Evolutionary conservation across 2,888 invertebrate genomes (phyloP).

Genomic region (Parochlus steinenii): DNA sequence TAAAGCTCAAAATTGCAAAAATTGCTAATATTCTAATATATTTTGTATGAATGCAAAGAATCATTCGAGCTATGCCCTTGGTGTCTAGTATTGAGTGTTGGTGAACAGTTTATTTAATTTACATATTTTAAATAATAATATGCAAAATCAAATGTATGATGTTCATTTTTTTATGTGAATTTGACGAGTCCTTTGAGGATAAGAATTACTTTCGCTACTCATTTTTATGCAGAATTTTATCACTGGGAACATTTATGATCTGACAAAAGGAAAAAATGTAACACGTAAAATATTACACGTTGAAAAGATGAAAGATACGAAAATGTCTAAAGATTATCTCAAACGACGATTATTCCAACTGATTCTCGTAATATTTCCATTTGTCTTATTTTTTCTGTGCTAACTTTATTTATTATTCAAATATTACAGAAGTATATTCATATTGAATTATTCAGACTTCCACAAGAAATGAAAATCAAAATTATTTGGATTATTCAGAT

Average conservation of each 20-base stretch:
- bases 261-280: too few relatives aligned
- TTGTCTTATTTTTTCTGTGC: not conserved
- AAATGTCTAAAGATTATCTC: conserved; percentile 10
- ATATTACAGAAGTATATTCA: too few relatives aligned
- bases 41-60: too few relatives aligned
- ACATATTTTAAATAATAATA: conserved; percentile 7
- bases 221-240: not conserved
- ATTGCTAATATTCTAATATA: too few relatives aligned
- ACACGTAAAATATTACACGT: conserved; percentile 13
- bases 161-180: conserved; percentile 4
- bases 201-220: not conserved
- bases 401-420: not conserved
- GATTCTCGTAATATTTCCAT: not conserved
- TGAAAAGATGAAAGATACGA: conserved; percentile 8
- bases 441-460: too few relatives aligned
- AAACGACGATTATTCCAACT: conserved; percentile 6
- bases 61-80: not conserved
- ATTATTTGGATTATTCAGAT: too few relatives aligned
- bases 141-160: conserved; percentile 5
- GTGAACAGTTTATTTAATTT: conserved; percentile 8
- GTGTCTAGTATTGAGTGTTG: not conserved
- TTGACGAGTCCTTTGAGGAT: conserved; percentile 1
- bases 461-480: too few relatives aligned
- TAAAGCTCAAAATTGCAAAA: too few relatives aligned
- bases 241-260: conserved; percentile 1